Evolutionary conservation across 2,888 invertebrate species (phyloP).

Genomic region (Macaria liturata): DNA sequence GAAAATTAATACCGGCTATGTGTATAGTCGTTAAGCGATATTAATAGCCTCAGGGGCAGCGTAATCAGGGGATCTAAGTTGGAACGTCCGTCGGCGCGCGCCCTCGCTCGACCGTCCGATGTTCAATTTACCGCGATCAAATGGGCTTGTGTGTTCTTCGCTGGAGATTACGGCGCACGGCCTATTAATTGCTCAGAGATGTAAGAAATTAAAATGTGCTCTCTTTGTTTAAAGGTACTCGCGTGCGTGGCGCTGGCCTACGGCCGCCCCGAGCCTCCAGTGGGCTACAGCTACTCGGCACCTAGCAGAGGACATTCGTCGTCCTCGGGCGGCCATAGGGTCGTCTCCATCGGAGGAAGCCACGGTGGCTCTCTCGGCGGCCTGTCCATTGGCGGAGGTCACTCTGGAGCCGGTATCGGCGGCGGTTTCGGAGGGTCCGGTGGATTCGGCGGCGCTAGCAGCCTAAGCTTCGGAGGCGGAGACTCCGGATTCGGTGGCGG

Average conservation of each 20-base stretch:
- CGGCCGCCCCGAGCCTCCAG: conserved; percentile 78
- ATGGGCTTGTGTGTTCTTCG: conserved; percentile 18
- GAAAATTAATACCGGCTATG: conserved; percentile 10
- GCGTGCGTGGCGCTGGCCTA: conserved; percentile 76
- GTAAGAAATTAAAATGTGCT: conserved; percentile 12
- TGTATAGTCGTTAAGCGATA: conserved; percentile 16
- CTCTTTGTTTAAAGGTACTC: conserved; percentile 65
- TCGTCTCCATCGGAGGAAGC: conserved; percentile 51
- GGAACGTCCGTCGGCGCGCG: conserved; percentile 14
- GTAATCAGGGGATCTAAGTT: conserved; percentile 24
- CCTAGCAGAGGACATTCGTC: conserved; percentile 56
- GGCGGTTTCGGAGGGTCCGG: conserved; percentile 42
- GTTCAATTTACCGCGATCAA: conserved; percentile 20
- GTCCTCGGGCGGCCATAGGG: conserved; percentile 55
- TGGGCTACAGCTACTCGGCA: conserved; percentile 76
- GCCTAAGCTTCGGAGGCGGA: conserved; percentile 60
- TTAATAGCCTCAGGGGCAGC: conserved; percentile 19
- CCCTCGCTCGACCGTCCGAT: conserved; percentile 10
- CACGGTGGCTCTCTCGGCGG: conserved; percentile 36
- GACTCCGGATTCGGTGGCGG: conserved; percentile 69
- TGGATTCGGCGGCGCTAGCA: conserved; percentile 43
- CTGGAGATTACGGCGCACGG: conserved; percentile 1
- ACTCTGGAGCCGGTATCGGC: conserved; percentile 50
- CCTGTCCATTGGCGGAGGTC: conserved; percentile 54
- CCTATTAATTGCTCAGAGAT: conserved; percentile 13